These are phyloP conservation scores for Camelus dromedarius DNA, from an alignment of 2,113 vertebrate genomes.

Conservation along the genomic window DNA sequence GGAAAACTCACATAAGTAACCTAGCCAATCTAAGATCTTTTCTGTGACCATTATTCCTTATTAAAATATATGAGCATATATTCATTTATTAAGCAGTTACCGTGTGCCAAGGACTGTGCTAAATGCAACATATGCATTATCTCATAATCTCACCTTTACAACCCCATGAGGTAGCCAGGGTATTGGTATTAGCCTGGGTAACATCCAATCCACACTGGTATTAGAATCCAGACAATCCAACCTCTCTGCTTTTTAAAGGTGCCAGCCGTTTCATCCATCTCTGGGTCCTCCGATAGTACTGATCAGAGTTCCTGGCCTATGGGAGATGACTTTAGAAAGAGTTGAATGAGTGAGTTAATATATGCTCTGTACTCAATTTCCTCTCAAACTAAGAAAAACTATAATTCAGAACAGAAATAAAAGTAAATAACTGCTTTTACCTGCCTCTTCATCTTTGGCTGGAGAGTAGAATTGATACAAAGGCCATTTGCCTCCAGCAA, in stretches of 20 bases:
- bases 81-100: too few relatives aligned
- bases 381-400: not conserved
- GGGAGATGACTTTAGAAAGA: not conserved
- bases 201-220: not conserved
- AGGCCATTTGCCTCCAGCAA: not conserved
- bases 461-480: not conserved
- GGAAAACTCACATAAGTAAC: not conserved
- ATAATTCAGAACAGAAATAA: constrained; percentile 4
- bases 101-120: not conserved
- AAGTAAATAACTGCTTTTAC: not conserved
- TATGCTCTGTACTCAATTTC: not conserved
- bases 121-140: not conserved
- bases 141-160: not conserved
- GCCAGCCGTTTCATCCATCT: not conserved
- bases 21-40: not conserved
- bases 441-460: not conserved
- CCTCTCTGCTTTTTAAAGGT: not conserved
- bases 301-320: not conserved
- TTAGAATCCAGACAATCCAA: not conserved
- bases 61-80: not conserved
- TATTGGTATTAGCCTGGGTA: not conserved
- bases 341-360: not conserved
- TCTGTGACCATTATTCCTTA: not conserved
- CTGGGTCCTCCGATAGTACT: not conserved
- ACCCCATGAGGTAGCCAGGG: not conserved